Base-by-base conservation (phyloP, 2,113 vertebrate genomes). In the Mormyrus iriodes region DNA sequence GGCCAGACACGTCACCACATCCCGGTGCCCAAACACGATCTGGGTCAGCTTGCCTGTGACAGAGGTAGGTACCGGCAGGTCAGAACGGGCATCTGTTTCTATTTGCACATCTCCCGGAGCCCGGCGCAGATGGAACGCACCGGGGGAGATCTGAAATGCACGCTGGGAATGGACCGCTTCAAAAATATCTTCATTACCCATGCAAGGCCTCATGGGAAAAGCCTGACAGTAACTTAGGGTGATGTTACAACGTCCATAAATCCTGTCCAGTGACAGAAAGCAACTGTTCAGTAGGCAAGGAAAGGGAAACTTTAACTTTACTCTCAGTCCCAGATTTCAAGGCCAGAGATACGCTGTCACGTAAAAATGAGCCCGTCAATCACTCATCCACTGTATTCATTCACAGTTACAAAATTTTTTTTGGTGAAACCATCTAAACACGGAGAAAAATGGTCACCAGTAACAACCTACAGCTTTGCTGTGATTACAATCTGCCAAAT, bases 21-120 rank as follows among this genome's bases (percentile, higher is more conserved):
- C 98, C 91, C 98, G 97, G 89, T 99, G 98, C 58, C 98, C 98
- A 90, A 99, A 99, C 85, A 99, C 95, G 1, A 99, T 98, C 96
- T 99, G 98, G 27, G 97, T 96, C 94, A 99, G 95, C 95, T 98
- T 99, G 90, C 98, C 98, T 99, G 93, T 49, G 52, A 88, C 42
- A 90, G 46, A 92, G 61, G 49, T 17, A 31, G 82, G 61, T 27
- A 44, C 48, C 39, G 39, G 19, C 9, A 2, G 44, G n/a, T 90
- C 35, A 82, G 46, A 21, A 52, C 4, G 90, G 83, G 90, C 6
- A 51, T 42, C 31, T 3, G 21, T 24, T 84, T 48, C 82, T 44
- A 84, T 46, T 46, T 9, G 7, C 39, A 21, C 44, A 21, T 84
- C 24, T 84, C 42, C 39, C 21, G 8, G 39, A 48, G 39, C 39